These are phyloP conservation scores for Chamaetylas fuelleborni DNA, from an alignment of 2,113 vertebrate genomes.

Conservation along the genomic window DNA sequence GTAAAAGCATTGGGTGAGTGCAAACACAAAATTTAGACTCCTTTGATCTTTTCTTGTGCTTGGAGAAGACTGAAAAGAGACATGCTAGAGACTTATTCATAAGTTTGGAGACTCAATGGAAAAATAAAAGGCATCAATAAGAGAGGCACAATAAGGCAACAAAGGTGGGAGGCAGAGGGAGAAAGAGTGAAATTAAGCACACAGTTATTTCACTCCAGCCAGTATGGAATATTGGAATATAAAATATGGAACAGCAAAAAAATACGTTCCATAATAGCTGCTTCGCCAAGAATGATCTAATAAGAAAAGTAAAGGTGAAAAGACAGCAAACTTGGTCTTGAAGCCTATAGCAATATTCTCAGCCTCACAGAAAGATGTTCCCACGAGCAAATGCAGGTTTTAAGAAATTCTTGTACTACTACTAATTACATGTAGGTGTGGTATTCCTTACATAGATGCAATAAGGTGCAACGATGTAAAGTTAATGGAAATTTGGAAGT, in stretches of 20 bases:
- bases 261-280: not conserved
- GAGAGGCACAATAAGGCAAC: not conserved
- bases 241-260: not conserved
- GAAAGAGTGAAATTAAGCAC: not conserved
- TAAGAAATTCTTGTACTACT: not conserved
- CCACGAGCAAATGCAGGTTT: not conserved
- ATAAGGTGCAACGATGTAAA: not conserved
- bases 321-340: not conserved
- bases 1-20: not conserved
- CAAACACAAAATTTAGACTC: not conserved
- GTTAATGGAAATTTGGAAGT: not conserved
- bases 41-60: not conserved
- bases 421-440: not conserved
- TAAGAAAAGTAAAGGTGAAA: not conserved
- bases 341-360: not conserved
- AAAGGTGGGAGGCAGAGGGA: not conserved
- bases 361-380: not conserved
- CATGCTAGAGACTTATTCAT: not conserved
- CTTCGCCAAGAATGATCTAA: not conserved
- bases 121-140: constrained; percentile 7
- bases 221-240: not conserved
- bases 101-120: not conserved
- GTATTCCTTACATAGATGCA: not conserved
- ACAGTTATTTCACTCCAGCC: not conserved
- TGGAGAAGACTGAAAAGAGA: not conserved